Percentiles rank a stretch among this genome's conserved stretches.
phyloP scores from a whole-genome alignment of 2,797 vertebrate genomes.

The Micropoecilia bifurca region DNA sequence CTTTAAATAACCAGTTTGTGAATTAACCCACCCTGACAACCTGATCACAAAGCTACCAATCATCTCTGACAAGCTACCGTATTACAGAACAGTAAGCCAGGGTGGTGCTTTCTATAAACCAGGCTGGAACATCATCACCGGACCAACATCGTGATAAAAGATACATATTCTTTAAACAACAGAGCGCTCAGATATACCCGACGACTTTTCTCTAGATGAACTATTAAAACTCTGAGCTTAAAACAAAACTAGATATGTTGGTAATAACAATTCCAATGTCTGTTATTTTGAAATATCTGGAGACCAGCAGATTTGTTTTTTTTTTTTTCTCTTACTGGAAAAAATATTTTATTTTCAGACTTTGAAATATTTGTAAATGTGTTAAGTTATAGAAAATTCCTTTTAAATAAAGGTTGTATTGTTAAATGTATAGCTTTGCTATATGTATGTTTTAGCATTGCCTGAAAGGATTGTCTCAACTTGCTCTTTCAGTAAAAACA shows the following conservation, averaged over 20 bases:
- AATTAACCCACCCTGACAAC: neutral
- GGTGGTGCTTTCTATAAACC: neutral
- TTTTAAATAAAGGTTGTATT: neutral
- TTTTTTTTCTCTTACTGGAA: neutral
- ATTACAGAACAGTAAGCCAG: neutral
- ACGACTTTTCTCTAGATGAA: neutral
- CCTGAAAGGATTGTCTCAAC: neutral
- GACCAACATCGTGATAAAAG: neutral
- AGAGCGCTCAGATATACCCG: neutral
- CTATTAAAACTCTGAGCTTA: neutral
- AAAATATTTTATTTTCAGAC: neutral
- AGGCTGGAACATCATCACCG: neutral
- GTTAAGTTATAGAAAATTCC: neutral
- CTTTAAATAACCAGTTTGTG: neutral
- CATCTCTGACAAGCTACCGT: neutral
- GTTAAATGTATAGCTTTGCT: neutral
- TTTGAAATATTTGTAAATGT: constrained; percentile 4
- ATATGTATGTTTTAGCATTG: neutral
- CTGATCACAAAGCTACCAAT: neutral
- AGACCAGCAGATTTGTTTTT: no score
- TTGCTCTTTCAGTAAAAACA: no score
- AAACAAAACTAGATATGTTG: neutral
- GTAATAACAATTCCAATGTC: neutral
- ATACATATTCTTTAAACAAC: neutral
- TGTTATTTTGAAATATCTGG: neutral